These are phyloP conservation scores for Istiophorus platypterus DNA, from an alignment of 2,113 vertebrate genomes.

Conservation along the genomic window DNA sequence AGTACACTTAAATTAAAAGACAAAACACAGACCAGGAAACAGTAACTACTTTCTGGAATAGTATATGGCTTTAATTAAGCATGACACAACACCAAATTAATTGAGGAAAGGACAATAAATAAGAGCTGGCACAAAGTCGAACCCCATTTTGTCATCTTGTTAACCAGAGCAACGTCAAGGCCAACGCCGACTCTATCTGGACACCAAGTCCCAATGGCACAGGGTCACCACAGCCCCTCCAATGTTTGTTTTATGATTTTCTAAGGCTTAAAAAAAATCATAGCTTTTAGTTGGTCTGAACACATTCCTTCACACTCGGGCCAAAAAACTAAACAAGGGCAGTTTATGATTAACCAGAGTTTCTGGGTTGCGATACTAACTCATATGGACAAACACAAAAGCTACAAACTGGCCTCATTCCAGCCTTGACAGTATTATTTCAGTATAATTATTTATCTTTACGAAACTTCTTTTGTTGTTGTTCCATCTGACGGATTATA, in stretches of 20 bases:
- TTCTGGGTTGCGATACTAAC: constrained; percentile 15
- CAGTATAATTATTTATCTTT: constrained; percentile 31
- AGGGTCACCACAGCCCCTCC: constrained; percentile 12
- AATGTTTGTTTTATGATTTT: constrained; percentile 15
- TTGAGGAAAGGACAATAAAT: constrained; percentile 9
- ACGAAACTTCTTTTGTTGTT: constrained; percentile 1
- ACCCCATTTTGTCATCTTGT: constrained; percentile 17
- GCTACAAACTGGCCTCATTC: background rate
- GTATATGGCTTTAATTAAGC: constrained; percentile 23
- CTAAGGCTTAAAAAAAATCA: background rate
- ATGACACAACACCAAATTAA: background rate
- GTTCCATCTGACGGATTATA: constrained; percentile 12
- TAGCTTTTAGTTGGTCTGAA: background rate
- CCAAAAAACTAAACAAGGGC: constrained; percentile 2
- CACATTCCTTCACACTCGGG: constrained; percentile 6
- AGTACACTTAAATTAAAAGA: background rate
- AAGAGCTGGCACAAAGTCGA: background rate
- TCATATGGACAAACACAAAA: constrained; percentile 21
- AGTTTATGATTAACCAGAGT: constrained; percentile 30
- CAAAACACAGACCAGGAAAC: constrained; percentile 18
- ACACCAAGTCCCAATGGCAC: background rate
- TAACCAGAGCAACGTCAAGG: background rate
- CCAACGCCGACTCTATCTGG: background rate
- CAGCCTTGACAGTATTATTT: constrained; percentile 20
- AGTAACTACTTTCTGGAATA: background rate